Evolutionary conservation across 2,888 invertebrate genomes (phyloP).

Genomic region (Trypoxylon attenuatum): DNA sequence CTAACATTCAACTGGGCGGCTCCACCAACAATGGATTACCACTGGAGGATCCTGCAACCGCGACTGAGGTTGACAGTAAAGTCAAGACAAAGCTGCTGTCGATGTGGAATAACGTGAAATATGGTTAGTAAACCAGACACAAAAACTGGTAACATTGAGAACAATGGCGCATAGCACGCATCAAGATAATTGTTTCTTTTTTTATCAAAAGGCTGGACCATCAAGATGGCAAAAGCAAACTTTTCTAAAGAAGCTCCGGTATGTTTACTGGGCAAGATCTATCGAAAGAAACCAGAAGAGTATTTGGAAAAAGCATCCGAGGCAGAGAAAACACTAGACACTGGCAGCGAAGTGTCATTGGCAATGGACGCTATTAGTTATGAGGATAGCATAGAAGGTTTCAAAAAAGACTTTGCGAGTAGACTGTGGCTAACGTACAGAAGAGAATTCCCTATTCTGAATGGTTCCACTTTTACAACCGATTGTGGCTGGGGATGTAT

Average conservation of each 20-base stretch:
- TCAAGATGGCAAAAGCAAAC: conserved; percentile 82
- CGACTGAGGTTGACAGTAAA: conserved; percentile 81
- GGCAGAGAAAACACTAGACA: conserved; percentile 63
- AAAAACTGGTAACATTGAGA: too few species aligned
- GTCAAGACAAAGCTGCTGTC: conserved; percentile 89
- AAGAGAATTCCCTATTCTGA: conserved; percentile 88
- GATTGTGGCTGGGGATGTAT: conserved; percentile 98
- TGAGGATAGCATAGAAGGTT: conserved; percentile 84
- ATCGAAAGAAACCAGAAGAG: conserved; percentile 81
- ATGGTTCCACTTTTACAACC: conserved; percentile 87
- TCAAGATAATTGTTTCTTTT: not conserved
- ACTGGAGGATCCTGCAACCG: conserved; percentile 58
- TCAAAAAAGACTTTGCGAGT: conserved; percentile 88
- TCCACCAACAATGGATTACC: conserved; percentile 52
- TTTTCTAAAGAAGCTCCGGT: conserved; percentile 92
- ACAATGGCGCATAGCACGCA: too few species aligned
- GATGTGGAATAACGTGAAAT: conserved; percentile 95
- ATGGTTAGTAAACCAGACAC: conserved; percentile 78
- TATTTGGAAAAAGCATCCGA: conserved; percentile 66
- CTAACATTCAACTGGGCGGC: conserved; percentile 54
- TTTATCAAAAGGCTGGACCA: conserved; percentile 80
- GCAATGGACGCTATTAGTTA: conserved; percentile 64
- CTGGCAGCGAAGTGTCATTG: conserved; percentile 66
- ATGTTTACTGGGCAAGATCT: conserved; percentile 89
- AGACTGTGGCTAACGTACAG: conserved; percentile 92